phyloP scores from a whole-genome alignment of 1,140 invertebrate species.

The Halictus rubicundus region DNA sequence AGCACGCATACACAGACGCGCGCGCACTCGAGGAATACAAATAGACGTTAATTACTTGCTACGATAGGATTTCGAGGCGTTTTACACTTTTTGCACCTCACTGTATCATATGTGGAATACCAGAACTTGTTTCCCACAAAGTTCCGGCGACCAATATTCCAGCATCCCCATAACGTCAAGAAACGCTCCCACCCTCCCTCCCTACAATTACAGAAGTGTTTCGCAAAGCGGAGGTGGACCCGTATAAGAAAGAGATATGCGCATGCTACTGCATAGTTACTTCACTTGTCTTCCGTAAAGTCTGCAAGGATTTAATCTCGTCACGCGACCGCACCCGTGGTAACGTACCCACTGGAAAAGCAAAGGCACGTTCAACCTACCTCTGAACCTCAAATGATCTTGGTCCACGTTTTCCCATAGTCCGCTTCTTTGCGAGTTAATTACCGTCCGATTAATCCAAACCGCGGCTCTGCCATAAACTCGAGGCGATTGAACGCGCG shows the following conservation, averaged over 20 bases:
- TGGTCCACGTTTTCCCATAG: too few relatives aligned
- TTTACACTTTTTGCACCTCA: neutral
- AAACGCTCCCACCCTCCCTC: too few relatives aligned
- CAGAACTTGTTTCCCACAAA: constrained; percentile 26
- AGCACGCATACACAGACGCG: too few relatives aligned
- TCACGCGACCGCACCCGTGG: neutral
- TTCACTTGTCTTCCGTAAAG: constrained; percentile 54
- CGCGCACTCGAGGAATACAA: too few relatives aligned
- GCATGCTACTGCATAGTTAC: constrained; percentile 58
- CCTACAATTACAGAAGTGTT: constrained; percentile 10
- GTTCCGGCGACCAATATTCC: constrained; percentile 19
- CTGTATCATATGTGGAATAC: constrained; percentile 8
- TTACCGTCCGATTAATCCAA: constrained; percentile 18
- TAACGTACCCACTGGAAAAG: neutral
- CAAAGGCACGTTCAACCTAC: too few relatives aligned
- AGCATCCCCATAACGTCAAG: constrained; percentile 9
- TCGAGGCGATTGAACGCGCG: neutral
- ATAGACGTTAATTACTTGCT: too few relatives aligned
- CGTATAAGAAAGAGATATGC: constrained; percentile 51
- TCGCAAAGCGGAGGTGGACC: constrained; percentile 60
- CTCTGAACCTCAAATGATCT: neutral
- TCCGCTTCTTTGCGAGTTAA: neutral
- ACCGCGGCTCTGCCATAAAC: neutral
- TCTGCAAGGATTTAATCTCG: constrained; percentile 48
- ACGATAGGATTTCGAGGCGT: neutral